Conservation (phyloP, 2,113 vertebrate species). For the Manacus vitellinus region DNA sequence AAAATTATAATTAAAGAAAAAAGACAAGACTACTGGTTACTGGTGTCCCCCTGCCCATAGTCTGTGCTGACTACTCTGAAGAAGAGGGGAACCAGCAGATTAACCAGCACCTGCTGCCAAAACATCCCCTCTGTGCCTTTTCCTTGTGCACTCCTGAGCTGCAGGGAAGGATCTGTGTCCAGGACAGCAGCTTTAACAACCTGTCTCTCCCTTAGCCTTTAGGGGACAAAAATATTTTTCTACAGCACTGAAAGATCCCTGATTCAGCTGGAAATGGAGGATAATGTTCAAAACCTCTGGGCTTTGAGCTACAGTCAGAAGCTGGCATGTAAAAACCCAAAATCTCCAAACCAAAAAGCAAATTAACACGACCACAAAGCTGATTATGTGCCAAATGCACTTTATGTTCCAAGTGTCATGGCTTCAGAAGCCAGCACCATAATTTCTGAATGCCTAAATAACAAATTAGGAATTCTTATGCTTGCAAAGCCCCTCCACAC, state of each 20-base stretch:
- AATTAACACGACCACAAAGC: neutral
- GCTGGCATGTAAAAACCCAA: neutral
- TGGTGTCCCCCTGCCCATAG: neutral
- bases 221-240: neutral
- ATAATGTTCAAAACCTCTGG: neutral
- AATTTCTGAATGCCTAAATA: neutral
- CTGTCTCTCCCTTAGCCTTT: neutral
- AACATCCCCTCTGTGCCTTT: neutral
- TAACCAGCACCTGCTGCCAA: neutral
- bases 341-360: neutral
- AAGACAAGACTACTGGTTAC: neutral
- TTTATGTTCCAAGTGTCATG: neutral
- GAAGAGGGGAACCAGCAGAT: neutral
- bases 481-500: neutral
- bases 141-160: neutral
- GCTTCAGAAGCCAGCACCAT: neutral
- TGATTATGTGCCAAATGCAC: neutral
- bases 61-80: fast-evolving
- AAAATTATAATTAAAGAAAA: neutral
- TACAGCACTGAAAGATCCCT: neutral
- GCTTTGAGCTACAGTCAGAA: neutral
- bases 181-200: neutral
- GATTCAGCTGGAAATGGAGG: neutral
- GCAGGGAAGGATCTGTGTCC: neutral
- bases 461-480: neutral